Base-by-base conservation (phyloP, 2,797 vertebrate genomes). In the Pagetopsis macropterus region DNA sequence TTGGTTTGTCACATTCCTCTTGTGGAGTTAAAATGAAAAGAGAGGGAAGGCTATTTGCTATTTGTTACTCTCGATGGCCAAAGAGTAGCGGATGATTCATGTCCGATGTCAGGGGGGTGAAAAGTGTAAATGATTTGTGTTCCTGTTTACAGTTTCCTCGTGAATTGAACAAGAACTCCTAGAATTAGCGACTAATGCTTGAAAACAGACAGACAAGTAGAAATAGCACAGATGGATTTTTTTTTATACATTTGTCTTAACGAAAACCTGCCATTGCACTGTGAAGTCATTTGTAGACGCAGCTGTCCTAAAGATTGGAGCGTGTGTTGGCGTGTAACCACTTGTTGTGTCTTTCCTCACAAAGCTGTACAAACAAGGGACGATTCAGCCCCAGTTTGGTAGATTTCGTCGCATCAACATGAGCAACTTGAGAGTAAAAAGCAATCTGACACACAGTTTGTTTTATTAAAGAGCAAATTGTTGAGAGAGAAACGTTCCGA, bases 211-310 rank as follows among this genome's bases (percentile, higher is more conserved):
- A n/a, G 40, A 67, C 27, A 3, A 50, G 40, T 13, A 41, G 44
- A 75, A 67, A 56, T 11, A 23, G 72, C 75, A 81, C 74, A 63
- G 72, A 11, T 33, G 57, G 86, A 73, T 75, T 69, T 50, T 44
- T 44, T 44, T 69, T 54, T 85, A 70, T 78, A 83, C 76, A 60
- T 85, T 85, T 87, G 87, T 92, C 92, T 93, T 90, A 89, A 90
- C 56, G 48, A 78, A 71, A 74, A 76, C 81, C 84, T 89, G 87
- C 92, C 92, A 89, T 90, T 78, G 81, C 91, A 92, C 92, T 93
- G 92, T 93, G 92, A 93, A 77, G 85, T 87, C 58, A 61, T 78
- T 66, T 15, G 65, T 70, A 74, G 63, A 64, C 21, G 9, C 60
- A 51, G 55, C 70, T 61, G 80, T 65, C 62, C 72, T 69, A 44